A percentile compares a stretch with the other conserved stretches of the same genome.
phyloP scores from a whole-genome alignment of 2,113 vertebrate genomes.

The Galemys pyrenaicus region DNA sequence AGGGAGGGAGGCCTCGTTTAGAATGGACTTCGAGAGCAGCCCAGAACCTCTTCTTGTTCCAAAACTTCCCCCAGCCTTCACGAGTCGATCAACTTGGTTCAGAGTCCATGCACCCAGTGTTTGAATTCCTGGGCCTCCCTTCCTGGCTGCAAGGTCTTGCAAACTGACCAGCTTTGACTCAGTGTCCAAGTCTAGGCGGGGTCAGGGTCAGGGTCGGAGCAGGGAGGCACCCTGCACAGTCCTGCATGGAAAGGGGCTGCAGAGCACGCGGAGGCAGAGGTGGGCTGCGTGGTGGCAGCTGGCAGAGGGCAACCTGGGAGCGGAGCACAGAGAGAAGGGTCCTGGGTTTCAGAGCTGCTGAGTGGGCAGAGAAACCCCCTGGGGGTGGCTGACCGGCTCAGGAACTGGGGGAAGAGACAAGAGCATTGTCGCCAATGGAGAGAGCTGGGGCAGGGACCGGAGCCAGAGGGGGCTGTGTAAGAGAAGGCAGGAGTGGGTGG shows the following conservation, averaged over 20 bases:
- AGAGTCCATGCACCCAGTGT: not conserved
- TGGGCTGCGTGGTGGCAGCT: not conserved
- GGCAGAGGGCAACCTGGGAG: not conserved
- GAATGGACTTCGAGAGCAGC: not conserved
- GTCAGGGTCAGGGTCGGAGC: not conserved
- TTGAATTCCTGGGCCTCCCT: not conserved
- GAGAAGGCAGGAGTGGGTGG: not conserved
- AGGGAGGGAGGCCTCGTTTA: not conserved
- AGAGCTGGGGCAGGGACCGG: not conserved
- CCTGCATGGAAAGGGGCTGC: not conserved
- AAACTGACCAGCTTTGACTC: not conserved
- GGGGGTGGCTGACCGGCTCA: fast-evolving
- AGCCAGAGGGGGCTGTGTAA: not conserved
- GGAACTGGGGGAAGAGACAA: not conserved
- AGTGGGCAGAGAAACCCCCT: not conserved
- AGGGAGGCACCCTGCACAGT: not conserved
- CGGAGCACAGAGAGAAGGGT: not conserved
- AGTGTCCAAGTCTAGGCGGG: not conserved
- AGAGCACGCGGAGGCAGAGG: not conserved
- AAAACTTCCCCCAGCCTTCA: not conserved
- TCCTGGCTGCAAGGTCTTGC: not conserved
- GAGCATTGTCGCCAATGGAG: not conserved
- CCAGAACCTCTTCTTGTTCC: not conserved
- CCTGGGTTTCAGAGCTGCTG: not conserved
- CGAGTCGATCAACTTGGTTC: not conserved